Percentiles rank a stretch among this genome's conserved stretches.
phyloP scores from a whole-genome alignment of 2,797 vertebrate species.

The Chromobotia macracanthus region DNA sequence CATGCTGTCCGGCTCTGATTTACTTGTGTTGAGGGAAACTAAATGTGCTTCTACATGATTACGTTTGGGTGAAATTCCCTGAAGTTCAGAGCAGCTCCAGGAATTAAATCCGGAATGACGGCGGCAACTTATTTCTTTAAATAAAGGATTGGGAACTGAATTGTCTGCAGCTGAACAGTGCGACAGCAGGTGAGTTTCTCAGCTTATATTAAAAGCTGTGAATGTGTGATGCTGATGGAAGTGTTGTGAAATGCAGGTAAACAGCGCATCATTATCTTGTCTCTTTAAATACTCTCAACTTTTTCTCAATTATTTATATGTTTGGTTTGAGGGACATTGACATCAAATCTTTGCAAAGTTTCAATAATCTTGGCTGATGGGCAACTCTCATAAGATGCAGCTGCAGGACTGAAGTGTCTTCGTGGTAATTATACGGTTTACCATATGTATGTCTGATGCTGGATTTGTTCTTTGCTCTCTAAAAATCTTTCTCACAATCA shows the following conservation, averaged over 20 bases:
- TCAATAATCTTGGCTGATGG: constrained; percentile 39
- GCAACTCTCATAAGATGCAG: background rate
- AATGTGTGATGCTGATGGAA: constrained; percentile 47
- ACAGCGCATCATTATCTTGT: constrained; percentile 28
- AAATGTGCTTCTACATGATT: constrained; percentile 54
- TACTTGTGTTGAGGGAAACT: constrained; percentile 49
- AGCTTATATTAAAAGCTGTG: constrained; percentile 28
- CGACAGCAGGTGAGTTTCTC: background rate
- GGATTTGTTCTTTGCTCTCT: constrained; percentile 13
- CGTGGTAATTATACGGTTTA: constrained; percentile 66
- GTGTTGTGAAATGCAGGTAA: constrained; percentile 39
- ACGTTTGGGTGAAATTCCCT: constrained; percentile 38
- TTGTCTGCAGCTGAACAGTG: constrained; percentile 31
- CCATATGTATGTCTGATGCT: too few relatives aligned
- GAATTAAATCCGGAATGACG: background rate
- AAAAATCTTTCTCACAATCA: background rate
- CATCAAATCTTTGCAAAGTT: background rate
- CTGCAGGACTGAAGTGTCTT: constrained; percentile 19
- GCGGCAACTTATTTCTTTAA: background rate
- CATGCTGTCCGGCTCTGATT: constrained; percentile 21
- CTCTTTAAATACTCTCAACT: constrained; percentile 40
- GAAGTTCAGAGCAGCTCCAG: constrained; percentile 23
- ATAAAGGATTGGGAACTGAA: background rate
- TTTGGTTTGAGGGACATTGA: constrained; percentile 21
- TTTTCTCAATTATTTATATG: constrained; percentile 1